Evolutionary conservation across 2,888 invertebrate genomes (phyloP).

Genomic region (Actias luna): DNA sequence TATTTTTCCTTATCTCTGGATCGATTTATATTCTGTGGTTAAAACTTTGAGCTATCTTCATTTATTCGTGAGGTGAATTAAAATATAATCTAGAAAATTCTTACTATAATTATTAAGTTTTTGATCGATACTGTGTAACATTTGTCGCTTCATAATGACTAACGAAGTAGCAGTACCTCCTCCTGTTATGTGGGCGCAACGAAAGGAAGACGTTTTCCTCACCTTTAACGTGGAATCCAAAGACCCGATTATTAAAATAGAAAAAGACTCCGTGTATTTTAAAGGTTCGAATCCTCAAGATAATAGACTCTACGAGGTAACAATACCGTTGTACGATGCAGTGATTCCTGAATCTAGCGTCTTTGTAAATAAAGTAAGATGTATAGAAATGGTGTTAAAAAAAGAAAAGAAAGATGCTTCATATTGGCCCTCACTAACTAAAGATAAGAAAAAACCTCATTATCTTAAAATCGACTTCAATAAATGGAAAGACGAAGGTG

Average conservation of each 20-base stretch:
- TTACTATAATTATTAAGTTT: constrained; percentile 13
- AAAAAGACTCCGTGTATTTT: constrained; percentile 88
- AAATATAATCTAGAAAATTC: constrained; percentile 31
- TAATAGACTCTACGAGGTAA: constrained; percentile 92
- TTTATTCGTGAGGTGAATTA: constrained; percentile 17
- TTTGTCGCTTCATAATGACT: constrained; percentile 49
- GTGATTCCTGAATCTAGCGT: constrained; percentile 91
- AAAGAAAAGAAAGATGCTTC: constrained; percentile 88
- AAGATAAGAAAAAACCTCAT: constrained; percentile 94
- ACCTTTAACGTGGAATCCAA: constrained; percentile 96
- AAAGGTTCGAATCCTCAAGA: constrained; percentile 93
- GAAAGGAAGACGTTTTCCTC: constrained; percentile 90
- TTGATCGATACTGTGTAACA: constrained; percentile 21
- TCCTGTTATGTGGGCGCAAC: constrained; percentile 96
- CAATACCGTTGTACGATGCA: constrained; percentile 91
- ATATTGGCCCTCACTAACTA: constrained; percentile 94
- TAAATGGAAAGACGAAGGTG: constrained; percentile 98
- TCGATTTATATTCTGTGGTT: background rate
- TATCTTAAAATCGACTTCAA: constrained; percentile 99
- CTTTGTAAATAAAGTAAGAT: constrained; percentile 87
- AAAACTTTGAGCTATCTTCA: background rate
- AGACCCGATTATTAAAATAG: constrained; percentile 90
- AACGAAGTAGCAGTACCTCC: constrained; percentile 85
- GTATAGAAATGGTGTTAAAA: constrained; percentile 87
- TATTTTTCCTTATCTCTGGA: background rate